phyloP scores from a whole-genome alignment of 2,113 vertebrate species.

The Perca fluviatilis region DNA sequence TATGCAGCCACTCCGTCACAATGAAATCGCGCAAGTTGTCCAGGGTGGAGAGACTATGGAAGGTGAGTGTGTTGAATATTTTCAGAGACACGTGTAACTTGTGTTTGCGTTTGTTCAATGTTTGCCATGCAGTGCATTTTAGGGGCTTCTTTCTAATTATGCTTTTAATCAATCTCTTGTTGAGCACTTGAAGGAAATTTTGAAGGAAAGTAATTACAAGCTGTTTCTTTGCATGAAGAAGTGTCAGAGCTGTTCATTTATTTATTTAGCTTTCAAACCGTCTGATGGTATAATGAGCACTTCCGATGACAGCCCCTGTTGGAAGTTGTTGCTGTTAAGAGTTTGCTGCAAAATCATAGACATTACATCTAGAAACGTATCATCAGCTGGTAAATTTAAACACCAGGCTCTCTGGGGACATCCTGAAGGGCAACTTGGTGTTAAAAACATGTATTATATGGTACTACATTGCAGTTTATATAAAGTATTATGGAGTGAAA shows the following conservation, averaged over 20 bases:
- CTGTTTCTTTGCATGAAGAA: slow-evolving; percentile 30
- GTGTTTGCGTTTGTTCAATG: neutral
- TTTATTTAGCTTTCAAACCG: slow-evolving; percentile 62
- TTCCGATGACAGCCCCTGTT: slow-evolving; percentile 43
- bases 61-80: slow-evolving; percentile 84
- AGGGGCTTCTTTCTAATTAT: slow-evolving; percentile 4
- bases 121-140: neutral
- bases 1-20: slow-evolving; percentile 47
- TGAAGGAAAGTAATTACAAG: slow-evolving; percentile 40
- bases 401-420: slow-evolving; percentile 16
- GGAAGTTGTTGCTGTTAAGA: slow-evolving; percentile 22
- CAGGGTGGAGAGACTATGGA: slow-evolving; percentile 89
- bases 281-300: slow-evolving; percentile 64
- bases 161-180: slow-evolving; percentile 42
- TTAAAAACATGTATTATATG: slow-evolving; percentile 14
- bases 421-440: neutral
- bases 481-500: neutral
- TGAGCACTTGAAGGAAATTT: slow-evolving; percentile 30
- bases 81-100: neutral
- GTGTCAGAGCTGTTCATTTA: slow-evolving; percentile 39
- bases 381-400: slow-evolving; percentile 27
- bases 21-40: slow-evolving; percentile 91
- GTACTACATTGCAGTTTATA: neutral
- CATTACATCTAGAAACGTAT: slow-evolving; percentile 26
- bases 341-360: slow-evolving; percentile 41